These are phyloP conservation scores for Caerostris darwini DNA, from an alignment of 1,140 invertebrate genomes.

Conservation along the genomic window DNA sequence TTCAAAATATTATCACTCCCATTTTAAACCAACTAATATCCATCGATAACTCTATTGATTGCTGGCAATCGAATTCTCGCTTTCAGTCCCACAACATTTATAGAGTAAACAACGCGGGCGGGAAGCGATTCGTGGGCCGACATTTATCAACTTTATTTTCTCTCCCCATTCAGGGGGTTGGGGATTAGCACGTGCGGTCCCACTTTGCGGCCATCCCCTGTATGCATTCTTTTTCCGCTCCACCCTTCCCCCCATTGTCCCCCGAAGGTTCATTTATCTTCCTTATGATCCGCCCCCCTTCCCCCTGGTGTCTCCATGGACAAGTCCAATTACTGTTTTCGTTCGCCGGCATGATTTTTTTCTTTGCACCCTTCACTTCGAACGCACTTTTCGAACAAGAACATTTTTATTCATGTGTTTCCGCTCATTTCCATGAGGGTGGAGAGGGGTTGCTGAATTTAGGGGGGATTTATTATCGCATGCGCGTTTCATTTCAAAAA, in stretches of 20 bases:
- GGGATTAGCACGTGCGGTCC: slow-evolving; percentile 3
- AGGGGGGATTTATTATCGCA: too few species aligned
- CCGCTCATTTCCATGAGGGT: neutral
- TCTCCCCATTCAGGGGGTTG: neutral
- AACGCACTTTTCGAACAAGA: neutral
- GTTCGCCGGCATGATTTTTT: neutral
- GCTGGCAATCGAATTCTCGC: neutral
- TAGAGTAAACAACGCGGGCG: neutral
- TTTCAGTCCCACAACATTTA: neutral
- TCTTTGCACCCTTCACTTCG: neutral
- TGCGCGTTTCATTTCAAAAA: too few species aligned
- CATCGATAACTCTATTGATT: too few species aligned
- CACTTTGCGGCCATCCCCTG: slow-evolving; percentile 14
- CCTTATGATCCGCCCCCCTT: neutral
- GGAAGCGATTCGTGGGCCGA: neutral
- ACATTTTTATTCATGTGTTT: slow-evolving; percentile 16
- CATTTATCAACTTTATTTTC: neutral
- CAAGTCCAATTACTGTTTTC: slow-evolving; percentile 42
- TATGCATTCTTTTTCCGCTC: slow-evolving; percentile 2
- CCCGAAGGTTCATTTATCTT: slow-evolving; percentile 27
- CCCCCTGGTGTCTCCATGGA: neutral
- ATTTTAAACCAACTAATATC: too few species aligned
- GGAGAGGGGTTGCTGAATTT: too few species aligned
- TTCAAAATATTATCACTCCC: too few species aligned
- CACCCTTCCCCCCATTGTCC: neutral